Conservation (phyloP, 2,113 vertebrate species). For the Pycnonotus jocosus region DNA sequence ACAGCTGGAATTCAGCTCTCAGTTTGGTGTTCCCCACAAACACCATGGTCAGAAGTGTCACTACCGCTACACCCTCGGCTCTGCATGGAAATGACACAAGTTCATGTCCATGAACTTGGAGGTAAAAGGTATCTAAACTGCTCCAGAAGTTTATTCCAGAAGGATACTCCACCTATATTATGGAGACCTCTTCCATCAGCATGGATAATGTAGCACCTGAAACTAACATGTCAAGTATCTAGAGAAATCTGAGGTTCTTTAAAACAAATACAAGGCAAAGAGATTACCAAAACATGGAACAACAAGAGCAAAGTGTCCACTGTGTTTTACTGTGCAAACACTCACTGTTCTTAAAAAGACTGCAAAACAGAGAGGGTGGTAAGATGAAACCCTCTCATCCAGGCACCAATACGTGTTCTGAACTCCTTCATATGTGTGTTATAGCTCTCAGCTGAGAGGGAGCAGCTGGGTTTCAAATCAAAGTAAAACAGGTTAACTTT, state of each 20-base stretch:
- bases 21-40: background rate
- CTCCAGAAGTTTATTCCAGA: background rate
- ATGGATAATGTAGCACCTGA: background rate
- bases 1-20: background rate
- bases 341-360: background rate
- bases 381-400: background rate
- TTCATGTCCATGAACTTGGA: background rate
- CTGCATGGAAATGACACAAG: background rate
- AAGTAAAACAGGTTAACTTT: background rate
- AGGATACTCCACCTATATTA: background rate
- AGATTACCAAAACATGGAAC: background rate
- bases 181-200: background rate
- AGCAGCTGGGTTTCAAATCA: background rate
- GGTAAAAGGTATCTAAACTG: background rate
- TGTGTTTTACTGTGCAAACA: background rate
- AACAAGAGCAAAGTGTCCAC: background rate
- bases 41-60: accelerated
- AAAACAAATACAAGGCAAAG: background rate
- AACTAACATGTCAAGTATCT: background rate
- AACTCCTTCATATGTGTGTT: background rate
- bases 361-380: background rate
- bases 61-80: background rate
- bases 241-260: background rate
- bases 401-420: background rate
- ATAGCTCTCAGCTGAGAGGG: background rate